Percentiles rank a stretch among this genome's conserved stretches.
Conservation (phyloP, 2,888 invertebrate species). For the Rhogogaster chlorosoma region DNA sequence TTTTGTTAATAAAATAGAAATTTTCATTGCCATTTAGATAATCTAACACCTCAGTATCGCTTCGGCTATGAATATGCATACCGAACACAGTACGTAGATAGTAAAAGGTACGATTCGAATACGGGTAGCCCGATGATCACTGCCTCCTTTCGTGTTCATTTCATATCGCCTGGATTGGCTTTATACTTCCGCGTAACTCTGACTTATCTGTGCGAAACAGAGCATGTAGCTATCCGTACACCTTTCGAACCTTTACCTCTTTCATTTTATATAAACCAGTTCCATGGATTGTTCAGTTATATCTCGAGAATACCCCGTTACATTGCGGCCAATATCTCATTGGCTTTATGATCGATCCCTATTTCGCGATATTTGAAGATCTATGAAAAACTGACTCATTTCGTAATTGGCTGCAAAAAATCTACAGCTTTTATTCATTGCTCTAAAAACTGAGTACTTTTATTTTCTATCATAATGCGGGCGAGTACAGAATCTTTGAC, state of each 20-base stretch:
- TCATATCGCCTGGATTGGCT: not conserved
- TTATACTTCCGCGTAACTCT: conserved; percentile 41
- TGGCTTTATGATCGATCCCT: not conserved
- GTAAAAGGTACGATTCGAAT: not conserved
- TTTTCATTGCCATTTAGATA: not conserved
- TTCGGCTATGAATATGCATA: not conserved
- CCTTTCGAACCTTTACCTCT: conserved; percentile 29
- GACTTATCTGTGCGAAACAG: conserved; percentile 50
- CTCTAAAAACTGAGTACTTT: not conserved
- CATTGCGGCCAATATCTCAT: not conserved
- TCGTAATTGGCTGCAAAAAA: not conserved
- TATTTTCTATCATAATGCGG: not conserved
- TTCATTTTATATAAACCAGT: not conserved
- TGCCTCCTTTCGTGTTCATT: not conserved
- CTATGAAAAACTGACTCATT: not conserved
- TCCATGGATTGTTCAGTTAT: not conserved
- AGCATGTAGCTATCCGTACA: conserved; percentile 30
- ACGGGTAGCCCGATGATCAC: not conserved
- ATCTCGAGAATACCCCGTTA: not conserved
- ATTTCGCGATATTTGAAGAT: no score
- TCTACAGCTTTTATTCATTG: not conserved
- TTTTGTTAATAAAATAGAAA: no score
- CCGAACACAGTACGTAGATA: not conserved
- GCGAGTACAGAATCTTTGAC: conserved; percentile 5
- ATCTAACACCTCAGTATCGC: not conserved